Evolutionary conservation across 2,888 invertebrate genomes (phyloP), one percentile per base, ranked within the genome.

Genomic region (Scaptomyza flava): DNA sequence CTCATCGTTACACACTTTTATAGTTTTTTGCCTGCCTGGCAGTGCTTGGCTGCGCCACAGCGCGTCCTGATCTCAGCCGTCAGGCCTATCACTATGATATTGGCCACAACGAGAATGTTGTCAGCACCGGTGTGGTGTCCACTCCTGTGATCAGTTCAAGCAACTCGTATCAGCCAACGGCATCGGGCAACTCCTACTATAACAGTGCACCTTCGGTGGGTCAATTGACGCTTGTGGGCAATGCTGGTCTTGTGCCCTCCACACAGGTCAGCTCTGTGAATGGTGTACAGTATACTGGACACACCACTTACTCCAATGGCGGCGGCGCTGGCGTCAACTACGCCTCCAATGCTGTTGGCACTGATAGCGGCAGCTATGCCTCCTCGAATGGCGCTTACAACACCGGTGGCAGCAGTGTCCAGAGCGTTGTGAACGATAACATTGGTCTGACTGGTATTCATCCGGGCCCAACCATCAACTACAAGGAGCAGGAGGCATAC

Each of bases 1-100:
- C 14, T 11, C 12, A 27, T 23, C 2, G 27, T 14, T 23, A 11
- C n/a, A 4, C 12, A 8, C 7, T 9, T 14, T 14, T 47, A 48
- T 36, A 91, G 91, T 68, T 86, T 20, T 54, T 91, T 63, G 78
- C 78, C 68, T 86, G 79, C 70, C 72, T 85, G 54, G 79, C 87
- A 56, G 72, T 79, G 53, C 68, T 83, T 31, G 72, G 77, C 50
- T 52, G 56, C 38, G 79, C 75, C 30, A 51, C 68, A 33, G 90
- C 89, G 6, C 83, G 89, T 50, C 89, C 91, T 33, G 91, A 91
- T 74, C 77, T 91, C 45, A 89, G 89, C 27, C 77, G 90, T 23
- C 65, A 90, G 58, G 85, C 90, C 33, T 91, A 91, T 62, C 78
- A 69, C 31, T 90, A 91, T 45, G 78, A 87, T 12, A 47, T 87